Evolutionary conservation across 2,113 vertebrate genomes (phyloP).

Genomic region (Thermophis baileyi): DNA sequence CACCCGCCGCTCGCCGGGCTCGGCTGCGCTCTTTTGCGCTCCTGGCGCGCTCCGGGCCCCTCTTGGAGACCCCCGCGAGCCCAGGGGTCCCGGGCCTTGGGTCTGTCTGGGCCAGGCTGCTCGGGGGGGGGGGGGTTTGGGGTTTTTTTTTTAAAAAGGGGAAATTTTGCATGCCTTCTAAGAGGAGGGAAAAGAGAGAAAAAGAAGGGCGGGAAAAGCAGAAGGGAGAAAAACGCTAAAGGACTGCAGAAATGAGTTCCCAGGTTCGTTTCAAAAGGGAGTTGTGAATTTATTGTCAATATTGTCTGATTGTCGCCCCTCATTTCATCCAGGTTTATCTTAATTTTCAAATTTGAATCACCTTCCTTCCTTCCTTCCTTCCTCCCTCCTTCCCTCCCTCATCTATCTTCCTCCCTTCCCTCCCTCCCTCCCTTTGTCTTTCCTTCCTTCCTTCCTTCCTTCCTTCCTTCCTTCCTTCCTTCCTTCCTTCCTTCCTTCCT

Average conservation of each 20-base stretch:
- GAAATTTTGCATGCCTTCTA: not conserved
- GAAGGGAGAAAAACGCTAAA: no score
- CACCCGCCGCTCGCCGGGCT: no score
- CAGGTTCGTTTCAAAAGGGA: not conserved
- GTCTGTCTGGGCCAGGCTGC: not conserved
- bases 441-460: no score
- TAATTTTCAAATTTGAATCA: not conserved
- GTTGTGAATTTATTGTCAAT: accelerated
- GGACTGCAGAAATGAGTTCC: not conserved
- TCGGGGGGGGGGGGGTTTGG: accelerated
- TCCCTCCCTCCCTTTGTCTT: no score
- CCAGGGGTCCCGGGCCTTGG: not conserved
- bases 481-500: no score
- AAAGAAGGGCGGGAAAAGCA: not conserved
- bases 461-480: no score
- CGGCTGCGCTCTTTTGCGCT: not conserved
- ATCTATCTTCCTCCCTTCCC: no score
- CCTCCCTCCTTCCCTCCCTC: no score
- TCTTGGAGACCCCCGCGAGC: not conserved
- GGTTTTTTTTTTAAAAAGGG: no score
- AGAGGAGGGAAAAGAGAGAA: not conserved
- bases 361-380: no score
- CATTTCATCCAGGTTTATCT: not conserved
- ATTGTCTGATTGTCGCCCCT: not conserved
- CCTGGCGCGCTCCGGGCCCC: not conserved